Evolutionary conservation across 2,113 vertebrate genomes (phyloP).

Genomic region (Pelmatolapia mariae): DNA sequence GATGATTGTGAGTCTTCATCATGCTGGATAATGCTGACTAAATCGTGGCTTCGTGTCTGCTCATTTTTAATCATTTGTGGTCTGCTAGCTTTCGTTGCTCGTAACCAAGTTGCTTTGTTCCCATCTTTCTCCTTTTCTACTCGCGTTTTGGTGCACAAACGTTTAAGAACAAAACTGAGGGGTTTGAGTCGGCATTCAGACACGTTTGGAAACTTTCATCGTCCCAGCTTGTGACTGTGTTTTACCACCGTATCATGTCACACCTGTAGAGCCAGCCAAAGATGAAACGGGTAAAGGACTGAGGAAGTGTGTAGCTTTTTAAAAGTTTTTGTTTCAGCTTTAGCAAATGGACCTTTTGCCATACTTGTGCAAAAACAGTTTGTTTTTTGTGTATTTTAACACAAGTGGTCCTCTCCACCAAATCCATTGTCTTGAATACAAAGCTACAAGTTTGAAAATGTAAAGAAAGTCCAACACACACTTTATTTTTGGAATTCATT

Average conservation of each 20-base stretch:
- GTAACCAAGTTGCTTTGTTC: neutral
- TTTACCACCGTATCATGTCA: neutral
- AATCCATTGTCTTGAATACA: neutral
- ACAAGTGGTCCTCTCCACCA: neutral
- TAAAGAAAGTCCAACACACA: neutral
- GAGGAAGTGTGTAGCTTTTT: neutral
- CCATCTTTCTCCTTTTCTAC: neutral
- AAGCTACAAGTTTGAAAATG: neutral
- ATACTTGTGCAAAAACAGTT: neutral
- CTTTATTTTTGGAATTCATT: neutral
- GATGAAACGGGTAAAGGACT: conserved; percentile 8
- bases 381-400: neutral
- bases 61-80: neutral
- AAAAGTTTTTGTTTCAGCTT: conserved; percentile 14
- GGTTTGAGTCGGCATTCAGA: neutral
- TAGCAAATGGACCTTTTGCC: conserved; percentile 4
- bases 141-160: neutral
- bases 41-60: neutral
- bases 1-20: neutral
- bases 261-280: conserved; percentile 25
- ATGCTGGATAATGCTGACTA: neutral
- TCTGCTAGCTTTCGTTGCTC: neutral
- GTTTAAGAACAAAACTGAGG: conserved; percentile 36
- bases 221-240: neutral
- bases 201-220: neutral